Base-by-base conservation (phyloP, 2,888 invertebrate species). In the Leptopilina drosophilae region DNA sequence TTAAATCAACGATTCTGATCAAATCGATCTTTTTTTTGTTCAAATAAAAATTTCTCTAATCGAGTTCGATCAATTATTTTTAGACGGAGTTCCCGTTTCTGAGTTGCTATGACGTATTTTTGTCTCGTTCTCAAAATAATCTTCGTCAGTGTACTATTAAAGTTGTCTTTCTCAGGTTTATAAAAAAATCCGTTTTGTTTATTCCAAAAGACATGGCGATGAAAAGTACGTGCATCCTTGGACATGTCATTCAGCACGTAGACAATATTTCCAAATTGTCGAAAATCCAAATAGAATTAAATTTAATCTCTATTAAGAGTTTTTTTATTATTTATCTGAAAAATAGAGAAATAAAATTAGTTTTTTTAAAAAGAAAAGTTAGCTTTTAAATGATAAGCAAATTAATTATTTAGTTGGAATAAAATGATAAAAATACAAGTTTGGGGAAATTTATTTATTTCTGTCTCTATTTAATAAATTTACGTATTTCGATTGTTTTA, bases 101-200 rank as follows among this genome's bases (percentile, higher is more conserved):
- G 67, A 11, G 14, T 14, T 56, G 56, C 33, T 73, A 56, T 73
- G 73, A 73, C 56, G 73, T 56, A 40, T 26, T 11, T 73, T 26
- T 14, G 56, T 73, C 73, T 53, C 56, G 73, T 33, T 53, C 73
- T 59, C 56, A 56, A 73, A 73, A 73, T 73, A 73, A 33, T 73
- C 69, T 56, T 59, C 15, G 33, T 40, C 56, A n/a, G 49, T 67
- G 67, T 15, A 73, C 56, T 26, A 69, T 56, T 12, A 26, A 53
- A 56, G 69, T 49, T 69, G 33, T 69, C 12, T 49, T 49, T 53
- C 69, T 33, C 53, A 14, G 33, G 26, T 56, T 33, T n/a, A 53
- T 33, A 53, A 49, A 14, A 42, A 67, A 46, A n/a, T 65, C 46
- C 9, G 15, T 46, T 15, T 15, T 40, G 49, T 20, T 11, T 67